Evolutionary conservation across 2,113 vertebrate species (phyloP).

Genomic region (Hippocampus comes): DNA sequence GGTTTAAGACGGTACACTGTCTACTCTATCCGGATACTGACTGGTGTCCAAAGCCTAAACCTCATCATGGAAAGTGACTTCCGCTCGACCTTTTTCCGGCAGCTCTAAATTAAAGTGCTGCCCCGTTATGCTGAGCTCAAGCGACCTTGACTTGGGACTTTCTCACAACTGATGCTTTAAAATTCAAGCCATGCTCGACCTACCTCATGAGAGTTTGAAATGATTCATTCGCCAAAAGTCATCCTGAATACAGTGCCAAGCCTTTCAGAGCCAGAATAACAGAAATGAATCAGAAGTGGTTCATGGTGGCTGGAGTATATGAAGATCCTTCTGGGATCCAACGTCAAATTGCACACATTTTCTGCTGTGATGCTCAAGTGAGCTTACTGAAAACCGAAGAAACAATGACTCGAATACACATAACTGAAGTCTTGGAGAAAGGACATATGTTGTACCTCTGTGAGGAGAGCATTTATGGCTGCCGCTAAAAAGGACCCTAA

Average conservation of each 20-base stretch:
- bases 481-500: too few relatives aligned
- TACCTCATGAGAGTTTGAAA: not conserved
- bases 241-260: not conserved
- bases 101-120: not conserved
- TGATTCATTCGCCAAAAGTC: not conserved
- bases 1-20: conserved; percentile 93
- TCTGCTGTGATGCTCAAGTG: not conserved
- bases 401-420: too few relatives aligned
- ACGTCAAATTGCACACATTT: not conserved
- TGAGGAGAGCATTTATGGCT: too few relatives aligned
- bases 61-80: conserved; percentile 22
- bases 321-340: not conserved
- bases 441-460: too few relatives aligned
- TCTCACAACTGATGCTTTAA: not conserved
- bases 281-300: not conserved
- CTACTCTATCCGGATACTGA: conserved; percentile 87
- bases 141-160: not conserved
- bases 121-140: not conserved
- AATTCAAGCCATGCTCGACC: not conserved
- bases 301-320: not conserved
- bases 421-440: too few relatives aligned
- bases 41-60: conserved; percentile 80
- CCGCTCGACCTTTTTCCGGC: not conserved
- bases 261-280: not conserved
- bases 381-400: too few relatives aligned